Conservation (phyloP, 2,797 vertebrate species). For the Sciurus vulgaris region DNA sequence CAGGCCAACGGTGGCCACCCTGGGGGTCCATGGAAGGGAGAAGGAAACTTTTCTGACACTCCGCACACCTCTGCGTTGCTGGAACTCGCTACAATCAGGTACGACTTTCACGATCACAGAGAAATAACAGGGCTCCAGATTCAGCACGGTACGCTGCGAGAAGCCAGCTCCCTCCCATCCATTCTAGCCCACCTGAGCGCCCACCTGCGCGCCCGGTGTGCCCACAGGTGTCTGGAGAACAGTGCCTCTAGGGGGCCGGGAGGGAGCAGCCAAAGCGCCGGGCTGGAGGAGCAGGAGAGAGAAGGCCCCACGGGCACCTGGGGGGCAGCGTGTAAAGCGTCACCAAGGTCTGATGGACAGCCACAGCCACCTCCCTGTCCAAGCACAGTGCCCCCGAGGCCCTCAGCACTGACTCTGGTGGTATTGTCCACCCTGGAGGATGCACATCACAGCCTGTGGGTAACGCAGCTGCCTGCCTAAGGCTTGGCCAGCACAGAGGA, state of each 20-base stretch:
- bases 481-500: neutral
- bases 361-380: neutral
- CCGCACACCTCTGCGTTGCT: neutral
- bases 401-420: too few relatives aligned
- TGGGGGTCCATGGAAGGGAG: neutral
- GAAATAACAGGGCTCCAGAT: neutral
- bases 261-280: neutral
- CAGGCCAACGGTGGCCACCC: neutral
- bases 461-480: neutral
- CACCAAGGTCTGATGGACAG: neutral
- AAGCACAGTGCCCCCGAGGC: neutral
- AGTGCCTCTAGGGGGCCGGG: neutral
- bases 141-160: neutral
- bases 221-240: neutral
- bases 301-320: neutral
- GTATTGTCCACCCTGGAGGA: fast-evolving
- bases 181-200: neutral
- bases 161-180: neutral
- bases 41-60: neutral
- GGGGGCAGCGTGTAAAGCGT: neutral
- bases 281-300: neutral
- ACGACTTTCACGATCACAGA: slow-evolving; percentile 12
- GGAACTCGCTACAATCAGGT: neutral
- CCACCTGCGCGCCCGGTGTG: too few relatives aligned
- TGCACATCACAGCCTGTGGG: neutral